Percentiles rank a stretch among this genome's conserved stretches.
phyloP scores from a whole-genome alignment of 2,888 invertebrate genomes.

The Buathra laborator region DNA sequence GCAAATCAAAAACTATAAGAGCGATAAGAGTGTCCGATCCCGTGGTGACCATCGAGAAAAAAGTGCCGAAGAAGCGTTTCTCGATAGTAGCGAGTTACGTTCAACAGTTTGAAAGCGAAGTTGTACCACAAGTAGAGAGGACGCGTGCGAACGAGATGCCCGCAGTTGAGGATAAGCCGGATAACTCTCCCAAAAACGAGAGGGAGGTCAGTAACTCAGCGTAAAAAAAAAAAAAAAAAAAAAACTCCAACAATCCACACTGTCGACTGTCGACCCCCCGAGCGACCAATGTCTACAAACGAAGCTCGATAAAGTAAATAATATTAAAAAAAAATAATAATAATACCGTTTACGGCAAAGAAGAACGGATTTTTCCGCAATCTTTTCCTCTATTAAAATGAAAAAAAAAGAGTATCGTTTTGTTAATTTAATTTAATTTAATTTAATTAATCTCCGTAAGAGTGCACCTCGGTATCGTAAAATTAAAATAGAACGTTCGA shows the following conservation, averaged over 20 bases:
- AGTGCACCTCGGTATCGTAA: not conserved
- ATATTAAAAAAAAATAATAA: not conserved
- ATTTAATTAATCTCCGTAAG: conserved; percentile 31
- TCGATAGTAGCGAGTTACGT: conserved; percentile 83
- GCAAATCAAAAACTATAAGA: conserved; percentile 13
- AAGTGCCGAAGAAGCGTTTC: conserved; percentile 79
- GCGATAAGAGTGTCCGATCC: conserved; percentile 55
- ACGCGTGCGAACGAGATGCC: conserved; percentile 70
- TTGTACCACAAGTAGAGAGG: conserved; percentile 61
- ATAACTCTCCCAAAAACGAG: conserved; percentile 81
- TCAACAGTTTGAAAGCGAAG: conserved; percentile 81
- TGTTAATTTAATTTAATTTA: conserved; percentile 15
- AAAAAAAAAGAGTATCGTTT: conserved; percentile 9
- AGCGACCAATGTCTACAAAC: conserved; percentile 83
- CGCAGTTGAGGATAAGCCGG: conserved; percentile 70
- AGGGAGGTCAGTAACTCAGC: conserved; percentile 84
- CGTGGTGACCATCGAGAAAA: conserved; percentile 66
- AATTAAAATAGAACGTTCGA: not conserved
- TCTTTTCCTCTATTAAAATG: conserved; percentile 4
- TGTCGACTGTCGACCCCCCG: conserved; percentile 73
- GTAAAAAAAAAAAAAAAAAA: conserved; percentile 64
- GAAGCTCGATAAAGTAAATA: conserved; percentile 75
- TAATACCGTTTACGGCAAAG: conserved; percentile 23
- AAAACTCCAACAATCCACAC: conserved; percentile 68
- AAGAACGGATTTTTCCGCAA: conserved; percentile 37